Base-by-base conservation (phyloP, 1,140 invertebrate genomes). In the Calycopis cecrops region DNA sequence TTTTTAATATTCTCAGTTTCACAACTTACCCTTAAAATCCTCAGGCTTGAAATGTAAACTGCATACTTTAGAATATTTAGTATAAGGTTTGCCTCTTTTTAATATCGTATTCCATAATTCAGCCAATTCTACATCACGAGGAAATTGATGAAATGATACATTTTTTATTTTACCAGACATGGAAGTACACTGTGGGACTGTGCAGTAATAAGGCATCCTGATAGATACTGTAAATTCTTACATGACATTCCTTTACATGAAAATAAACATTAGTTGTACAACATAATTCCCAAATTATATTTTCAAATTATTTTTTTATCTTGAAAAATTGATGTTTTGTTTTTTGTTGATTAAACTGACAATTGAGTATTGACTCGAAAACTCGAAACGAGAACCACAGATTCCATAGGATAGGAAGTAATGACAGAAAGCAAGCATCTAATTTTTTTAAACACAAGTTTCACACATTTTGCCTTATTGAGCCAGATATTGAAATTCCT, bases 11-110 rank as follows among this genome's bases (percentile, higher is more conserved):
- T 17, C 10, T 16, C 11, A 47, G 11, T 84, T 49, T 81, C 77
- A 8, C 76, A 76, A 55, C 77, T 84, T 86, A 55, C 85, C 79
- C 6, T 80, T 88, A 53, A 87, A 88, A 61, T 88, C 84, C 35
- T 83, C 76, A 6, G 82, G 66, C 52, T 67, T 88, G 28, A 88
- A 88, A 60, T 88, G 85, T 54, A 86, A 65, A 54, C 84, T 87
- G 57, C 85, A 88, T 2, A 88, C 86, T 83, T 88, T 88, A 9
- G 86, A 88, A 62, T 88, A 88, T 56, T 87, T 88, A 7, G 84
- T 88, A 47, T 85, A 83, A 4, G 85, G 85, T 60, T 88, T 88
- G 9, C 83, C 80, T 57, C 84, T 63, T 64, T 85, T 87, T 0
- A 87, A 57, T 52, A 88, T 81, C 35, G 72, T 63, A 65, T 88